Conservation (phyloP, 92 coral and sea anemone species). For the Zoanthus solanderi region DNA sequence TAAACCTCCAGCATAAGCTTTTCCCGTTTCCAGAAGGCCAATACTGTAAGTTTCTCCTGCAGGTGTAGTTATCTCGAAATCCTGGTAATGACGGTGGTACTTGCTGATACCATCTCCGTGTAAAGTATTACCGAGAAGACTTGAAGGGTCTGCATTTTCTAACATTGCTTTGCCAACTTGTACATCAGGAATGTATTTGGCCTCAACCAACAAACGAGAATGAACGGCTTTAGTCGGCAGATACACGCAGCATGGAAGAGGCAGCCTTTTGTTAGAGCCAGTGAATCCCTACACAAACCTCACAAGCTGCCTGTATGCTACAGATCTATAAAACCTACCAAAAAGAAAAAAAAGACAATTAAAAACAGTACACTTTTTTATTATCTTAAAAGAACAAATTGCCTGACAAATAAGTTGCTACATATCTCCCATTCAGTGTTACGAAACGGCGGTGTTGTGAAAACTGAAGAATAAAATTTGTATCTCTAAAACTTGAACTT, state of each 20-base stretch:
- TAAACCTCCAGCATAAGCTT: too few species aligned
- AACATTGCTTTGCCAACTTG: too few species aligned
- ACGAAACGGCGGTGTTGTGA: not conserved
- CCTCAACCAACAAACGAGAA: too few species aligned
- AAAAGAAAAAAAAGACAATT: not conserved
- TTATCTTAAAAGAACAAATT: not conserved
- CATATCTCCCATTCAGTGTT: not conserved
- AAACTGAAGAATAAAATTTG: not conserved
- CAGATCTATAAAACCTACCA: slow-evolving; percentile 69
- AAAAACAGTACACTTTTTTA: not conserved
- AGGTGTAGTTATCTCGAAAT: too few species aligned
- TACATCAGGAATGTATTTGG: too few species aligned
- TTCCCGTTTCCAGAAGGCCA: too few species aligned
- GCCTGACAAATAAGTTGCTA: not conserved
- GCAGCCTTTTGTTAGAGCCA: slow-evolving; percentile 48
- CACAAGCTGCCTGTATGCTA: slow-evolving; percentile 71
- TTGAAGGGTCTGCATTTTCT: too few species aligned
- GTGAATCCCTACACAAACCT: slow-evolving; percentile 64
- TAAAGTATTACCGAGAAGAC: too few species aligned
- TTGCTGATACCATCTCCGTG: too few species aligned
- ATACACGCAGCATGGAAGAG: not conserved
- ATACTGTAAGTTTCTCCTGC: too few species aligned
- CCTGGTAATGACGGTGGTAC: too few species aligned
- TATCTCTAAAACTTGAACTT: not conserved
- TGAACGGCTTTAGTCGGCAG: too few species aligned